Percentiles rank a stretch among this genome's conserved stretches.
These are phyloP conservation scores for Alectura lathami DNA, from an alignment of 2,113 vertebrate genomes.

Conservation along the genomic window DNA sequence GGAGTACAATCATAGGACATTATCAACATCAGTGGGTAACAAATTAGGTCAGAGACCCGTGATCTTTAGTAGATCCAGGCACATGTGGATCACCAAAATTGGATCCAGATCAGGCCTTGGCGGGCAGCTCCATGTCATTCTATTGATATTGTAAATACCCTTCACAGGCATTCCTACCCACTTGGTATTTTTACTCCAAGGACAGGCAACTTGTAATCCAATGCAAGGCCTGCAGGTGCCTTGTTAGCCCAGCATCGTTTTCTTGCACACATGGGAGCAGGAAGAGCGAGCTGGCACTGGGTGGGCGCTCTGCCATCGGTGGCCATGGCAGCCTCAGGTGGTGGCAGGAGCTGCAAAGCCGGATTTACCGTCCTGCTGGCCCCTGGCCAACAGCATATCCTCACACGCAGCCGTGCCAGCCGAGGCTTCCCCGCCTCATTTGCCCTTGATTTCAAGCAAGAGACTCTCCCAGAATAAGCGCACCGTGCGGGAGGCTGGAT, in stretches of 20 bases:
- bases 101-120: neutral
- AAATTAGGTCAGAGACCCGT: neutral
- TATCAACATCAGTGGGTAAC: neutral
- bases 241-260: neutral
- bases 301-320: neutral
- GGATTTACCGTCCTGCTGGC: constrained; percentile 40
- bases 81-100: neutral
- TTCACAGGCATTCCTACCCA: neutral
- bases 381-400: constrained; percentile 22
- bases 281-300: neutral
- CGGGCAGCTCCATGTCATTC: neutral
- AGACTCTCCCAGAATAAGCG: neutral
- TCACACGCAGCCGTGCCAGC: neutral
- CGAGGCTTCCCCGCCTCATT: neutral
- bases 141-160: neutral
- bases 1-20: neutral
- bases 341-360: neutral
- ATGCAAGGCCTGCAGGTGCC: neutral
- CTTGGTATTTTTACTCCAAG: neutral
- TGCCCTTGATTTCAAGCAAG: neutral
- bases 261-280: neutral
- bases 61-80: neutral
- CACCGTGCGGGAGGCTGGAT: neutral
- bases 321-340: neutral
- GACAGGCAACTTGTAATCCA: neutral